phyloP scores from a whole-genome alignment of 2,113 vertebrate species.

The Ondatra zibethicus region DNA sequence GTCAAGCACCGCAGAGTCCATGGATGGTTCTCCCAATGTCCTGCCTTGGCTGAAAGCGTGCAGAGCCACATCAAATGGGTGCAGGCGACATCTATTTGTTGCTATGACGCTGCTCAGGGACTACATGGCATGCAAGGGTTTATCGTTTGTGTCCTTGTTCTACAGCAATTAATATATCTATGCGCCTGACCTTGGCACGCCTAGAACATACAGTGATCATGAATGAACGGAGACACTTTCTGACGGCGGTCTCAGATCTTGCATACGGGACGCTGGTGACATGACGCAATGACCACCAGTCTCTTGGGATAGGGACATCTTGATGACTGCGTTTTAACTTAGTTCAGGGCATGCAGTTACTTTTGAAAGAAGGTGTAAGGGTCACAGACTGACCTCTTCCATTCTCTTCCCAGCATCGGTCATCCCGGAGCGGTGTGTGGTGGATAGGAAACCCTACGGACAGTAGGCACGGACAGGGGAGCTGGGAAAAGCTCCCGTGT shows the following conservation, averaged over 20 bases:
- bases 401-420: background rate
- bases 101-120: fast-evolving
- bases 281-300: fast-evolving
- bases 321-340: background rate
- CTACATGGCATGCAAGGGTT: background rate
- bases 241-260: background rate
- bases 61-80: background rate
- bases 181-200: background rate
- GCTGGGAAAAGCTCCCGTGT: background rate
- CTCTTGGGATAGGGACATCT: background rate
- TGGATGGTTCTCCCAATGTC: background rate
- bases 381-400: background rate
- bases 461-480: background rate
- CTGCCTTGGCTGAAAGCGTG: background rate
- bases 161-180: background rate
- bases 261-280: background rate
- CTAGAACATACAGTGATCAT: background rate
- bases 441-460: background rate
- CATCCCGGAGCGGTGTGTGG: background rate
- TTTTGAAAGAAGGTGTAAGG: background rate
- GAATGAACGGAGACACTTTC: background rate
- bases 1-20: background rate
- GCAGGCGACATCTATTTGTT: background rate
- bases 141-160: background rate
- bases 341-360: background rate